These are phyloP conservation scores for Trogon surrucura DNA, from an alignment of 2,113 vertebrate species.

Conservation along the genomic window DNA sequence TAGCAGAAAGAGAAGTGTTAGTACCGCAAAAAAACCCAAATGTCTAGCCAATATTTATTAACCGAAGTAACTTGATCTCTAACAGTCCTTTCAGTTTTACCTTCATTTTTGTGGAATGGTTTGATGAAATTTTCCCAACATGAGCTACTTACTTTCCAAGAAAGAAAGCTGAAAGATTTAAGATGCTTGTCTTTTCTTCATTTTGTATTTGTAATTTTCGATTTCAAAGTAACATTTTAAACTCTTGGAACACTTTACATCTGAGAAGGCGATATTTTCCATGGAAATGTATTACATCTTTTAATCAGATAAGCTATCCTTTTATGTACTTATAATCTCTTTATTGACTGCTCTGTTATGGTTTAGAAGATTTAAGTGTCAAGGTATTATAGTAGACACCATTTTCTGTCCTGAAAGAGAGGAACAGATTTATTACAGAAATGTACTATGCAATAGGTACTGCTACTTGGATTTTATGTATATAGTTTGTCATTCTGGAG, in stretches of 20 bases:
- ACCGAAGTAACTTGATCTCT: not conserved
- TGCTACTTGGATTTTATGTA: not conserved
- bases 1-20: not conserved
- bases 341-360: not conserved
- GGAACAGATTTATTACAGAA: not conserved
- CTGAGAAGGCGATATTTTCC: not conserved
- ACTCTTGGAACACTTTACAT: not conserved
- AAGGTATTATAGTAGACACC: not conserved
- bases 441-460: not conserved
- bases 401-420: not conserved
- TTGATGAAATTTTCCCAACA: not conserved
- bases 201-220: conserved; percentile 25
- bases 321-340: not conserved
- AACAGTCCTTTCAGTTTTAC: not conserved
- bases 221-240: not conserved
- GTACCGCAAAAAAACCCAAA: not conserved
- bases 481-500: not conserved
- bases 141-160: not conserved
- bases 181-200: not conserved
- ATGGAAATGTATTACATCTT: not conserved
- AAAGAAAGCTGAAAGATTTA: not conserved
- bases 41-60: not conserved
- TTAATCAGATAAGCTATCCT: not conserved
- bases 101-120: not conserved
- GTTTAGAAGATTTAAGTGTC: not conserved